Evolutionary conservation across 2,888 invertebrate species (phyloP), one percentile per base, ranked within the genome.

Genomic region (Ptilodon capucinus): DNA sequence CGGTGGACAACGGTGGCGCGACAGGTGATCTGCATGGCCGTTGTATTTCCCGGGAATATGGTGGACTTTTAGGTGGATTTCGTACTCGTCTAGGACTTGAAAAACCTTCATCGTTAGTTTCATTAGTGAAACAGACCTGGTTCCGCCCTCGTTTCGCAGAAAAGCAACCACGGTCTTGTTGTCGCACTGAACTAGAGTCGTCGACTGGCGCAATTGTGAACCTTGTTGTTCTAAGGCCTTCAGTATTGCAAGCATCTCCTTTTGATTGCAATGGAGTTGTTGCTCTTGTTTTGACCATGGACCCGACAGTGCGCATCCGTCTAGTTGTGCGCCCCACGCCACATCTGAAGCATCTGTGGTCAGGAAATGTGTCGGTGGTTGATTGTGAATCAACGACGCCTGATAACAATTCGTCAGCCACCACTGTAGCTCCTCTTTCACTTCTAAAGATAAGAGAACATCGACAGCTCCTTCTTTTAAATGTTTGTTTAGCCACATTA

Each of bases 111-210:
- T 38, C 5, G 47, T 47, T 8, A 46, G 16, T 4, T 42, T 11
- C 7, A 50, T 17, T 0, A 44, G 34, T n/a, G 32, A 14, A 7
- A 21, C 7, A 9, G 55, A 56, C 17, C 41, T 34, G 7, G 48
- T 50, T 9, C 56, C 54, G n/a, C 56, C 56, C 14, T 52, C 42
- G 28, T 49, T 55, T 17, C 47, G 40, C 7, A 56, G 17, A 25
- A 50, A 46, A 4, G 52, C 44, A 4, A 54, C 44, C 1, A 43
- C 47, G 1, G 52, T 48, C 2, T 17, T 19, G 42, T 49, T 60
- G 54, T 52, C 57, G 40, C 45, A 42, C 38, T 63, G 60, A 17
- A 51, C 25, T 28, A 46, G 16, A 2, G 25, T 28, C 2, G 3
- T 23, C 25, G 13, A 14, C 9, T 23, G 21, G 23, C 14, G 13